phyloP scores from a whole-genome alignment of 2,113 vertebrate species.

The Butastur rufipennis region DNA sequence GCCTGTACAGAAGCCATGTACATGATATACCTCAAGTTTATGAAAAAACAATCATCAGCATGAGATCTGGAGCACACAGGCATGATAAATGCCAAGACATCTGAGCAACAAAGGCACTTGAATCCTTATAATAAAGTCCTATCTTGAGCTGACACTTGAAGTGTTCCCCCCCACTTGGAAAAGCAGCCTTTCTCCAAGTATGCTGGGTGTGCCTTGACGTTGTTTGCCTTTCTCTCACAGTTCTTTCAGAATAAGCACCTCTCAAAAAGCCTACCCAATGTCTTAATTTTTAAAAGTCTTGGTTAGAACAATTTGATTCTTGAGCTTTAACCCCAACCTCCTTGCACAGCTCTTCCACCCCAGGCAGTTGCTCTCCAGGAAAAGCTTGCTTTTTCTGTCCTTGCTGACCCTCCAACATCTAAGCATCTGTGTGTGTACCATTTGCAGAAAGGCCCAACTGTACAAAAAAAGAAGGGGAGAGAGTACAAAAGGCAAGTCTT shows the following conservation, averaged over 20 bases:
- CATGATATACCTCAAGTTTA: neutral
- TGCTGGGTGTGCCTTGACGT: accelerated
- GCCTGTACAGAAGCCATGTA: neutral
- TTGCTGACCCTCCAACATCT: neutral
- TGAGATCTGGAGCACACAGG: neutral
- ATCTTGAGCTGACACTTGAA: neutral
- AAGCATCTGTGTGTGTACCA: neutral
- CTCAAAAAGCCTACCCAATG: neutral
- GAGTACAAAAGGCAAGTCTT: neutral
- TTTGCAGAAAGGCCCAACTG: neutral
- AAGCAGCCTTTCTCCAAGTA: accelerated
- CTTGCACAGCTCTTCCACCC: neutral
- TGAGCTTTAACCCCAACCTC: neutral
- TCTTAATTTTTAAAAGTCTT: neutral
- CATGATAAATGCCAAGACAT: neutral
- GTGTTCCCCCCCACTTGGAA: accelerated
- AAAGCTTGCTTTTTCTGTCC: neutral
- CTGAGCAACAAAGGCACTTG: neutral
- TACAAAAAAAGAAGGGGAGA: neutral
- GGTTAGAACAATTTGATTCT: neutral
- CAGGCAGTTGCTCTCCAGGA: neutral
- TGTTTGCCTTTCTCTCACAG: neutral
- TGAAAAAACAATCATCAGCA: neutral
- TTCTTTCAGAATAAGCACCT: neutral
- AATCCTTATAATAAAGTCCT: neutral